A percentile compares a stretch with the other conserved stretches of the same genome.
Evolutionary conservation across 2,113 vertebrate genomes (phyloP).

Genomic region (Labeo rohita): DNA sequence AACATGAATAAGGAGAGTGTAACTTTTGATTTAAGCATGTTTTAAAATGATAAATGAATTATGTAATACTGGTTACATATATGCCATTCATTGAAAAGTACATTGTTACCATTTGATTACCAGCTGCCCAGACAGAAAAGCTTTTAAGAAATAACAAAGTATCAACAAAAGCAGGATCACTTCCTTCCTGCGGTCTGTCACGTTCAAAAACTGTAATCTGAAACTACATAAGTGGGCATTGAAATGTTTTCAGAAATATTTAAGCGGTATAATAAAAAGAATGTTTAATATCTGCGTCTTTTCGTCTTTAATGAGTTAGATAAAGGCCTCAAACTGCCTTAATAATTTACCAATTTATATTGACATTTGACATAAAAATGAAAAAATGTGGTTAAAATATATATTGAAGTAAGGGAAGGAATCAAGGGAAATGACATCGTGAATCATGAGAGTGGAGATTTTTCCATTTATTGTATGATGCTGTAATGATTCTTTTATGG

Average conservation of each 20-base stretch:
- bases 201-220: background rate
- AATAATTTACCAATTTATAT: too few species aligned
- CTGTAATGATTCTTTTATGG: too few species aligned
- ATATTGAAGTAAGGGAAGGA: too few species aligned
- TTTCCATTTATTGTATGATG: too few species aligned
- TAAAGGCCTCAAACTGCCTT: background rate
- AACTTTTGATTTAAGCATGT: background rate
- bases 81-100: background rate
- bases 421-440: too few species aligned
- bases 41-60: background rate
- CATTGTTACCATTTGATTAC: background rate
- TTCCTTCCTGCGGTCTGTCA: background rate
- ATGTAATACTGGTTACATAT: background rate
- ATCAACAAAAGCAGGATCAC: background rate
- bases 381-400: too few species aligned
- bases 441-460: too few species aligned
- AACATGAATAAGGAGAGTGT: background rate
- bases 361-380: too few species aligned
- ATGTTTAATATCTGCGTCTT: background rate
- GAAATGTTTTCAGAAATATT: background rate
- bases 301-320: background rate
- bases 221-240: slow-evolving; percentile 27
- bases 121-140: background rate
- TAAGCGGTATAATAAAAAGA: slow-evolving; percentile 38
- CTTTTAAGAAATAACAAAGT: background rate